Evolutionary conservation across 2,888 invertebrate species (phyloP).

Genomic region (Eupithecia vulgata): DNA sequence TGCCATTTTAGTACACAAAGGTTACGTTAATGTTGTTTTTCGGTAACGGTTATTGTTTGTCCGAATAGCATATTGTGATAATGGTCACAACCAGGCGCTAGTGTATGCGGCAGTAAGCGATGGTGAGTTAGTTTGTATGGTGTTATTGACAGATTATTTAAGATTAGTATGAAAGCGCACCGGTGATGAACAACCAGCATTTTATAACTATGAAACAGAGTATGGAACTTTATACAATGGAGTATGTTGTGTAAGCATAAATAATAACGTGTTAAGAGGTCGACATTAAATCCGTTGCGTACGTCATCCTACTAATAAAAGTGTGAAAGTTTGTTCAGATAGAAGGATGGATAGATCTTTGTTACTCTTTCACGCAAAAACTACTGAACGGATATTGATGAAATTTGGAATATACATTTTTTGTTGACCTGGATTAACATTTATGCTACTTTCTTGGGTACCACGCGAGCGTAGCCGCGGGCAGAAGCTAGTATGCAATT

Average conservation of each 20-base stretch:
- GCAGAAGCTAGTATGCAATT: no score
- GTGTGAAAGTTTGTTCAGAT: no score
- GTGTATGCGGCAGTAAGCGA: constrained; percentile 2
- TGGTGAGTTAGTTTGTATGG: not conserved
- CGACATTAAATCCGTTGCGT: not conserved
- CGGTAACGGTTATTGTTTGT: not conserved
- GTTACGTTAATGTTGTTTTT: not conserved
- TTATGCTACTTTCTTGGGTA: no score
- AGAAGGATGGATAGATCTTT: no score
- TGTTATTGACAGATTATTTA: not conserved
- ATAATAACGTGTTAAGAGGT: not conserved
- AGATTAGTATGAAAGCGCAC: constrained; percentile 9
- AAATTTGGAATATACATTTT: no score
- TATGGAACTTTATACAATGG: not conserved
- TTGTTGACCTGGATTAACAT: no score
- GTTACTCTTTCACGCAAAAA: no score
- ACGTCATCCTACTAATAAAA: no score
- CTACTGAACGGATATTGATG: no score
- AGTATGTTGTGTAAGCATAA: not conserved
- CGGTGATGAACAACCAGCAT: not conserved
- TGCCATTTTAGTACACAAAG: not conserved
- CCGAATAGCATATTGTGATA: not conserved
- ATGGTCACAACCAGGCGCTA: not conserved
- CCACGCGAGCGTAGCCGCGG: no score
- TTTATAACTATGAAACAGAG: not conserved